Percentiles rank a stretch among this genome's conserved stretches.
phyloP scores from a whole-genome alignment of 2,113 vertebrate species.

The Motacilla tschutschensis region DNA sequence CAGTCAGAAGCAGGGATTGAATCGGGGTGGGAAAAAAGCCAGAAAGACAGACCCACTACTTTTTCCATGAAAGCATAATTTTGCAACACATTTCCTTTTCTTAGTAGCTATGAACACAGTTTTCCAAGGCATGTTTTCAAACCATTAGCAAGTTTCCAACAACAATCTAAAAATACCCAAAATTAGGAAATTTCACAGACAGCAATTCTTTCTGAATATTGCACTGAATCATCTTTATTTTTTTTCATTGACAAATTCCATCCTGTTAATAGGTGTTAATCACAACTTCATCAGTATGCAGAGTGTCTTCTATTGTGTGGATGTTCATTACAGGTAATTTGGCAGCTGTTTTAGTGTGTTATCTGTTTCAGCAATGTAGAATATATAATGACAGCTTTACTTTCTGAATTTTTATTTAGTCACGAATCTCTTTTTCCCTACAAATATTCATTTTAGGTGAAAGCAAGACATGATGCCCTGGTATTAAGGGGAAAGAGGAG shows the following conservation, averaged over 20 bases:
- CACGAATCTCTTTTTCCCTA: not conserved
- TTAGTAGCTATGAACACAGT: not conserved
- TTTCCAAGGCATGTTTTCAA: not conserved
- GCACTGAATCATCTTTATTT: not conserved
- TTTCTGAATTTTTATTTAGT: constrained; percentile 39
- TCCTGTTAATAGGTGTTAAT: constrained; percentile 41
- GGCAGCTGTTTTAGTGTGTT: constrained; percentile 40
- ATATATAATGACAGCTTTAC: constrained; percentile 26
- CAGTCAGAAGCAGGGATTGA: rapidly evolving
- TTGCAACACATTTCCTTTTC: not conserved
- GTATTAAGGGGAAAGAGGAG: not conserved
- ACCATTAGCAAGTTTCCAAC: not conserved
- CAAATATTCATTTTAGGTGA: not conserved
- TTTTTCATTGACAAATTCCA: constrained; percentile 27
- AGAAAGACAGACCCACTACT: not conserved
- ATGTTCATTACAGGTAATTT: constrained; percentile 60
- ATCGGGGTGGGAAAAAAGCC: not conserved
- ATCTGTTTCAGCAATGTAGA: constrained; percentile 21
- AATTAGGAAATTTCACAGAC: not conserved
- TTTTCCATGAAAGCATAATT: not conserved
- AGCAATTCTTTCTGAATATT: not conserved
- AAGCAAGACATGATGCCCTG: not conserved
- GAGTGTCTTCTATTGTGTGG: constrained; percentile 30
- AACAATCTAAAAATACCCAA: constrained; percentile 21
- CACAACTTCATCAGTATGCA: constrained; percentile 31